A percentile compares a stretch with the other conserved stretches of the same genome.
These are phyloP conservation scores for Karalla daura DNA, from an alignment of 2,797 vertebrate genomes.

Conservation along the genomic window DNA sequence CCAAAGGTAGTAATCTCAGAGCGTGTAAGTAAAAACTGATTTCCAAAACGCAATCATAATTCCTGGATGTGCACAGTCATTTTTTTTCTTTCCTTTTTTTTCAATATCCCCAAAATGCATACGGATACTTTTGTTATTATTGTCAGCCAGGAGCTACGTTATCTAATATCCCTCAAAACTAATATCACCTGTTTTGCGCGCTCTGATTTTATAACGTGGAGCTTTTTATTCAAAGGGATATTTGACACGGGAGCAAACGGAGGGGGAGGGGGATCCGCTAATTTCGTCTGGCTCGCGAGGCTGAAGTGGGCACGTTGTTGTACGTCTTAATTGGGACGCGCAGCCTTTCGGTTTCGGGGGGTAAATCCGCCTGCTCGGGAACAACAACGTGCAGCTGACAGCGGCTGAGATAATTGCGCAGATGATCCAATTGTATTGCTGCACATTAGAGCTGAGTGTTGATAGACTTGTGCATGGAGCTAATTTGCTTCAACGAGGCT, in stretches of 20 bases:
- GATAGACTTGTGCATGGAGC: conserved; percentile 66
- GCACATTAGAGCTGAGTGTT: conserved; percentile 63
- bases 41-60: conserved; percentile 2
- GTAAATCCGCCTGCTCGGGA: conserved; percentile 16
- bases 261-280: conserved; percentile 27
- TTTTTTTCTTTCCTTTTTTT: too few species aligned
- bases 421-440: conserved; percentile 63
- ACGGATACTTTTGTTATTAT: conserved; percentile 19
- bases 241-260: conserved; percentile 8
- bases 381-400: conserved; percentile 57
- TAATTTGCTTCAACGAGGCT: conserved; percentile 73
- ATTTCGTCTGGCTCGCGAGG: neutral
- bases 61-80: neutral
- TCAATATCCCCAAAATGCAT: conserved; percentile 10
- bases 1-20: neutral
- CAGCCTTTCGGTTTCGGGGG: conserved; percentile 20
- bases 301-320: conserved; percentile 4
- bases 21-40: neutral
- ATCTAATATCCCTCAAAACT: conserved; percentile 15
- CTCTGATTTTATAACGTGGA: neutral
- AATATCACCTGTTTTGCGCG: neutral
- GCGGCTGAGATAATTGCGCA: conserved; percentile 63
- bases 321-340: conserved; percentile 31
- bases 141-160: neutral
- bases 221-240: neutral